Base-by-base conservation (phyloP, 2,113 vertebrate genomes). In the Scolopax mira region DNA sequence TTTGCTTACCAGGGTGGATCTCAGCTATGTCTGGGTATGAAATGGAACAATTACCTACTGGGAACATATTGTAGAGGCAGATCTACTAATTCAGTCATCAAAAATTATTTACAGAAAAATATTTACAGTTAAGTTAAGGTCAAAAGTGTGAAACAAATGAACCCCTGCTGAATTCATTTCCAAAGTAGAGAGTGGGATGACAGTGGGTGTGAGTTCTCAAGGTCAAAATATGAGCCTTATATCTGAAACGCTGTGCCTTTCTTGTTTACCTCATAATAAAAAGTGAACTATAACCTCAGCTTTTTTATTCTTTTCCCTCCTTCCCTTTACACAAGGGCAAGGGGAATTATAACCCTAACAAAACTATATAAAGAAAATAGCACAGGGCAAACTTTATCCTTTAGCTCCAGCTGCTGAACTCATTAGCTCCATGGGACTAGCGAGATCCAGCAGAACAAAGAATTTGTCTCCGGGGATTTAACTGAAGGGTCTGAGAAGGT, bases 191-290 rank as follows among this genome's bases (percentile, higher is more conserved):
- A 39, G 21, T 25, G 74, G 39, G 60, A 39, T 71, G 61, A 69
- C 35, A 55, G 19, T 33, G n/a, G n/a, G 35, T 57, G 81, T 71
- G 61, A 80, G 61, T 44, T 74, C 33, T 74, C 75, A 94, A 84
- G 92, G 90, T 94, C 65, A 84, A 74, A 80, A 93, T 46, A 51
- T 8, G 17, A 95, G 41, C 21, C 35, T 80, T 71, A 23, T 13
- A 27, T 67, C 30, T 71, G 67, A 91, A 78, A 54, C 37, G n/a
- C 18, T 85, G 18, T 89, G n/a, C 82, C 27, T 85, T 80, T 91
- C 11, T 52, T 94, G 85, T 91, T 96, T 96, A 91, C 13, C 55
- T 64, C 86, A 90, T 78, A 88, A 93, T 18, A 94, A 70, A 85
- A 79, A 67, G 18, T 33, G 33, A 78, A 55, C 39, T 74, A 39